Conservation (phyloP, 2,113 vertebrate species). For the Bothrops jararaca region DNA sequence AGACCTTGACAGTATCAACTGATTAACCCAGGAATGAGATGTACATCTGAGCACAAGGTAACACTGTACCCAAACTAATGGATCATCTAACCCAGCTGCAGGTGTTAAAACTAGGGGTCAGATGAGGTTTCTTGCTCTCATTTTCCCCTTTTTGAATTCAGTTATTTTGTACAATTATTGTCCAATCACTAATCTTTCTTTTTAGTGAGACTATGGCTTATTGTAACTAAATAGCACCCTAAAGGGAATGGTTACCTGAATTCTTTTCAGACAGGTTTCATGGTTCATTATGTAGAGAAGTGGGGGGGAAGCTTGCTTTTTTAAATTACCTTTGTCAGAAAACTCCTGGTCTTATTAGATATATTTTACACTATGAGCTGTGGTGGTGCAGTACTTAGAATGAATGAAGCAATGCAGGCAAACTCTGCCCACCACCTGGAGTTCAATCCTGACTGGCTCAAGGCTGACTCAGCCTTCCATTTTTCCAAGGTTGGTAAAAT, state of each 20-base stretch:
- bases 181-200: background rate
- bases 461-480: too few relatives aligned
- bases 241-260: background rate
- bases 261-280: background rate
- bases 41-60: background rate
- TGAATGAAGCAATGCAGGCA: too few relatives aligned
- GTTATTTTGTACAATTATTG: background rate
- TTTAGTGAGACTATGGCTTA: background rate
- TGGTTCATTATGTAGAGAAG: background rate
- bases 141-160: background rate
- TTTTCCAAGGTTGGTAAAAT: too few relatives aligned
- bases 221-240: background rate
- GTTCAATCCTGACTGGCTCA: too few relatives aligned
- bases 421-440: too few relatives aligned
- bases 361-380: background rate
- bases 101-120: background rate
- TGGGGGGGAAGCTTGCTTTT: background rate
- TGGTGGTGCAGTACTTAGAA: too few relatives aligned
- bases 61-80: background rate
- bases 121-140: background rate
- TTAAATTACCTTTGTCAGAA: background rate
- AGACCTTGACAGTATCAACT: background rate
- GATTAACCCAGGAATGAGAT: background rate
- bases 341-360: background rate
- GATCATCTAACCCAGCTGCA: background rate